phyloP scores from a whole-genome alignment of 2,888 invertebrate genomes.

The Poecilobothrus nobilitatus region DNA sequence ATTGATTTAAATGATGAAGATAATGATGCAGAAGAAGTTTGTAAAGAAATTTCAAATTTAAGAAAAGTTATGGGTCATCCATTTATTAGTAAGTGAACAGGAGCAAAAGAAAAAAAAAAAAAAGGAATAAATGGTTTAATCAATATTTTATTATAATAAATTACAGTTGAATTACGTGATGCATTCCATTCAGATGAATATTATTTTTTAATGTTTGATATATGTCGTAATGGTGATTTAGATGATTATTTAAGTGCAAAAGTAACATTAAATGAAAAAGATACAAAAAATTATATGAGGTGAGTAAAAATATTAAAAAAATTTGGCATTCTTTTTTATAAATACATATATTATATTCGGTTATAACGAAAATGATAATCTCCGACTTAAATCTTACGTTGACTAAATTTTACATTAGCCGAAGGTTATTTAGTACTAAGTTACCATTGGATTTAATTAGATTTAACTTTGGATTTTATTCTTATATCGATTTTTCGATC shows the following conservation, averaged over 20 bases:
- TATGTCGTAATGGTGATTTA: not conserved
- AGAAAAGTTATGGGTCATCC: not conserved
- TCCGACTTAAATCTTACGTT: too few species aligned
- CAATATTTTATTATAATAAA: too few species aligned
- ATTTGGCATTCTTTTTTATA: too few species aligned
- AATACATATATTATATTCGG: too few species aligned
- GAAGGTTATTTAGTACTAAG: too few species aligned
- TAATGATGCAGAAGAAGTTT: not conserved
- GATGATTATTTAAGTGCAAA: not conserved
- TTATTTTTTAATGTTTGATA: conserved; percentile 4
- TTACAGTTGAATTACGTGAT: not conserved
- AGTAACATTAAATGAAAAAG: not conserved
- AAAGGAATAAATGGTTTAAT: too few species aligned
- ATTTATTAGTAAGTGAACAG: not conserved
- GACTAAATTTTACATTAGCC: too few species aligned
- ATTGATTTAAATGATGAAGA: not conserved
- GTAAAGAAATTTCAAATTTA: conserved; percentile 3
- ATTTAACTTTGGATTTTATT: too few species aligned
- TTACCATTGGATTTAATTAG: too few species aligned
- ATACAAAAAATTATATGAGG: not conserved
- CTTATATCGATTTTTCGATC: too few species aligned
- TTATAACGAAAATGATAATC: too few species aligned
- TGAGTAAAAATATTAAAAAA: not conserved
- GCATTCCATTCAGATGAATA: conserved; percentile 1
- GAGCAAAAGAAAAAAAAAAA: too few species aligned